Evolutionary conservation across 2,888 invertebrate genomes (phyloP).

Genomic region (Podabrus alpinus): DNA sequence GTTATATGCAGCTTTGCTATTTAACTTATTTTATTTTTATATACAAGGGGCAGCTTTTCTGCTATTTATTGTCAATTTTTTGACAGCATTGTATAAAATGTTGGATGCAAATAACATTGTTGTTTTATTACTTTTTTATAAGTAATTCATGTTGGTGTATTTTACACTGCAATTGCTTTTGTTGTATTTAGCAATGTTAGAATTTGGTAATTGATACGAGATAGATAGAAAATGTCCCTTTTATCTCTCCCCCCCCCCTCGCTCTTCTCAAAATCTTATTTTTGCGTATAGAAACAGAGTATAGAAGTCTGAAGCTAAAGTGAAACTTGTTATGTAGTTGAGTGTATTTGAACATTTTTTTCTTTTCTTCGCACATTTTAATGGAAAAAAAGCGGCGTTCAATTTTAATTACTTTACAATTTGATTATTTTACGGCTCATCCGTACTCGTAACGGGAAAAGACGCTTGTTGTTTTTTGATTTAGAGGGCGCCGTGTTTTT

Average conservation of each 20-base stretch:
- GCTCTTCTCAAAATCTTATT: conserved; percentile 5
- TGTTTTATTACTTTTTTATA: conserved; percentile 40
- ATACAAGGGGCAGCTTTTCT: conserved; percentile 40
- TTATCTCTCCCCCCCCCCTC: neutral
- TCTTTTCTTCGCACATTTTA: neutral
- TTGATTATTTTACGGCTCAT: neutral
- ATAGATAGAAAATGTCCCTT: neutral
- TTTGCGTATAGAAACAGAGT: conserved; percentile 38
- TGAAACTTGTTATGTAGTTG: conserved; percentile 50
- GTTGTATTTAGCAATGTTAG: neutral
- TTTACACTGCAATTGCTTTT: conserved; percentile 7
- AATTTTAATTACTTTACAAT: neutral
- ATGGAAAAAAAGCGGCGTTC: neutral
- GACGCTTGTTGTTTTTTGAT: neutral
- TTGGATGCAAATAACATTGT: conserved; percentile 45
- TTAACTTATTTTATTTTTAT: conserved; percentile 47
- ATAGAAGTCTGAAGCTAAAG: conserved; percentile 54
- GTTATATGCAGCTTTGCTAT: conserved; percentile 53
- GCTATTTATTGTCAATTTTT: conserved; percentile 45
- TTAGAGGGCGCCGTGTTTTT: neutral
- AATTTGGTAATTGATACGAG: neutral
- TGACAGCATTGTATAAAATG: conserved; percentile 43
- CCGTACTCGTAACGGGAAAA: neutral
- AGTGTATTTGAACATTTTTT: conserved; percentile 43
- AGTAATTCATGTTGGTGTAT: conserved; percentile 36